These are phyloP conservation scores for Forpus xanthops DNA, from an alignment of 2,797 vertebrate species.

Conservation along the genomic window DNA sequence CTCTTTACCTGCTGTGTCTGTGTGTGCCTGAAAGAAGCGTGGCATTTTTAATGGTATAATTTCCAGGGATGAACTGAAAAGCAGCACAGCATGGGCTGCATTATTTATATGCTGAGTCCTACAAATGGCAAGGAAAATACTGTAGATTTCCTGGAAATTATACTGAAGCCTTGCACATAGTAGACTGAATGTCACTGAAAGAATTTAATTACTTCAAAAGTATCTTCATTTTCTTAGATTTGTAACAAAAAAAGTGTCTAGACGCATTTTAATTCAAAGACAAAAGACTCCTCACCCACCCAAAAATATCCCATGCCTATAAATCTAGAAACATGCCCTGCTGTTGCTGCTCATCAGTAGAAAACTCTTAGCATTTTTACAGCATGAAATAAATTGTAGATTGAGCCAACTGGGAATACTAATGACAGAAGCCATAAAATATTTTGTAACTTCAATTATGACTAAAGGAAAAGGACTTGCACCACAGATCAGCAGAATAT, in stretches of 20 bases:
- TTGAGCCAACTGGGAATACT: background rate
- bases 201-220: slow-evolving; percentile 40
- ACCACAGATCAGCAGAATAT: slow-evolving; percentile 22
- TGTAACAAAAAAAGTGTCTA: background rate
- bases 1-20: slow-evolving; percentile 50
- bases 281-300: slow-evolving; percentile 3
- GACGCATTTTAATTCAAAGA: slow-evolving; percentile 45
- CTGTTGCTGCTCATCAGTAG: slow-evolving; percentile 29
- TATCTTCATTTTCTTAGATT: background rate
- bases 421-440: slow-evolving; percentile 45
- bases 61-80: slow-evolving; percentile 26
- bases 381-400: slow-evolving; percentile 5
- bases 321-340: background rate
- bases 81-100: slow-evolving; percentile 69
- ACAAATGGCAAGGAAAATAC: slow-evolving; percentile 37
- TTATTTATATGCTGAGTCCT: slow-evolving; percentile 76
- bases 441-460: slow-evolving; percentile 43
- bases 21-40: slow-evolving; percentile 60
- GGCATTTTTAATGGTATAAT: slow-evolving; percentile 57
- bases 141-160: slow-evolving; percentile 73
- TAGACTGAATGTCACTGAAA: background rate
- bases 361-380: slow-evolving; percentile 18
- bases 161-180: background rate
- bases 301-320: background rate
- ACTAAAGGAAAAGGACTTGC: slow-evolving; percentile 27